Conservation (phyloP, 2,797 vertebrate species). For the Novumbra hubbsi region DNA sequence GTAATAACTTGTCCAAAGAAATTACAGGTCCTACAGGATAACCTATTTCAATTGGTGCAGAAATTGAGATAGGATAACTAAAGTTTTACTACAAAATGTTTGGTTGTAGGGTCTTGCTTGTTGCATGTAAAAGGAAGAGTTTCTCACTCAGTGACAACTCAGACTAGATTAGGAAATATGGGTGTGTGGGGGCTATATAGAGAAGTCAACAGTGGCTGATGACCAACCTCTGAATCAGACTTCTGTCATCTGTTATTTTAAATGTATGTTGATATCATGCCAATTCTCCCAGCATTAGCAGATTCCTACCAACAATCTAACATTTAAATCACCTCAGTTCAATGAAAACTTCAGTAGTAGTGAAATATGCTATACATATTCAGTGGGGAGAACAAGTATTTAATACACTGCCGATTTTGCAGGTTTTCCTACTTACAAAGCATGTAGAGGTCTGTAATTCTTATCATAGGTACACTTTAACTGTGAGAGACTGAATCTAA, state of each 20-base stretch:
- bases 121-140: conserved; percentile 10
- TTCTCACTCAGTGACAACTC: conserved; percentile 44
- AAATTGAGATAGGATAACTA: background rate
- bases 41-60: background rate
- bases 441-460: too few species aligned
- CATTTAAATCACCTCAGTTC: too few species aligned
- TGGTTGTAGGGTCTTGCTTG: conserved; percentile 10
- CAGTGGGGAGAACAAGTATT: too few species aligned
- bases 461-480: too few species aligned
- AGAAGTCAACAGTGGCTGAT: background rate
- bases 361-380: background rate
- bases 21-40: background rate
- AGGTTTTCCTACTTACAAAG: too few species aligned
- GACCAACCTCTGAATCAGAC: background rate
- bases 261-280: background rate
- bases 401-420: too few species aligned
- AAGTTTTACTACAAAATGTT: background rate
- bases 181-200: background rate
- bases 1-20: background rate
- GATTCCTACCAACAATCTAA: too few species aligned
- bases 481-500: too few species aligned
- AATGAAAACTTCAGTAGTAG: background rate
- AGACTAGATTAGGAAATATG: conserved; percentile 35
- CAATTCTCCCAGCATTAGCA: background rate
- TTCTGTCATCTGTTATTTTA: background rate